Evolutionary conservation across 2,888 invertebrate genomes (phyloP), one percentile per base, ranked within the genome.

Genomic region (Cyrtodaria siliqua): DNA sequence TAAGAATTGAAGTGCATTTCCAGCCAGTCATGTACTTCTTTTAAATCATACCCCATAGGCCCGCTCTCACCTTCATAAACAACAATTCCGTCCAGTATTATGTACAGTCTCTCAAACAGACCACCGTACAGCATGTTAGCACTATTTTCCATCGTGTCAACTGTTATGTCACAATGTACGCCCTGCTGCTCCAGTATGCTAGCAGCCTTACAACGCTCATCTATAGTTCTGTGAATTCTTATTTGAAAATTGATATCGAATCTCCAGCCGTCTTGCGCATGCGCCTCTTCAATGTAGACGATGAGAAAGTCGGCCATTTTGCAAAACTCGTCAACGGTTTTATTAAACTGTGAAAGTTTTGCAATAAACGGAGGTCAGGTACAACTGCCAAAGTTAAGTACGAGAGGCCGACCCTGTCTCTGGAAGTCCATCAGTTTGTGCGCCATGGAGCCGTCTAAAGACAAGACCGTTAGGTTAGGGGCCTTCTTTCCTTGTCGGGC

Each of bases 351-450:
- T 63, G 73, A 80, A 71, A 90, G 86, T 76, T 85, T n/a, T n/a
- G n/a, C n/a, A n/a, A n/a, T n/a, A n/a, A n/a, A n/a, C n/a, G n/a
- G n/a, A n/a, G n/a, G n/a, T 72, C 91, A 91, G 72, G 87, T 87
- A 68, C 91, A 90, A 76, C 91, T 91, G 23, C 91, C 91, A 55
- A 91, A 91, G 78, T 87, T 89, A 14, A 91, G 61, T 12, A 91
- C 85, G 44, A 91, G 84, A 27, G 90, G 89, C 6, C 90, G 75
- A 0, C 75, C 85, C 12, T 59, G n/a, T 26, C 63, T 85, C 69
- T 79, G 78, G 62, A 81, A 76, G 44, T 77, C 71, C 12, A 85
- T 64, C 14, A 87, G 72, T 12, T 66, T 69, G 16, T 50, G 59
- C 0, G 26, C 23, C 23, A 52, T 68, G 9, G 27, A 6, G 8